Conservation (phyloP, 1,140 invertebrate genomes). For the Scaptomyza graminum region DNA sequence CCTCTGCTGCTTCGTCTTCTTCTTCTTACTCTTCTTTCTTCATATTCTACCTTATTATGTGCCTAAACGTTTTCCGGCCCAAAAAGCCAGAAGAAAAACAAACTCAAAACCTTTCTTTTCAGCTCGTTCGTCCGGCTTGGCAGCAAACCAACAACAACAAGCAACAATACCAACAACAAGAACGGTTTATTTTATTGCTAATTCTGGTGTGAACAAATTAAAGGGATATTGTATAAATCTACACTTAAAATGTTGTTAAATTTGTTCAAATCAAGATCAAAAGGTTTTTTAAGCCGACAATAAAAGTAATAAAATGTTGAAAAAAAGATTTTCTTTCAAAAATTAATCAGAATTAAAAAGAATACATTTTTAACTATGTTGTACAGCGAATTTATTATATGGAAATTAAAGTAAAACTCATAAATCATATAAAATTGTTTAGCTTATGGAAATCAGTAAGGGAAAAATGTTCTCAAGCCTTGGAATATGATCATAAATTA, state of each 20-base stretch:
- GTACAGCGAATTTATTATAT: no score
- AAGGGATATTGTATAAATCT: no score
- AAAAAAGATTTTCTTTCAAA: no score
- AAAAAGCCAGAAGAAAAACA: conserved; percentile 15
- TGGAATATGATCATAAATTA: conserved; percentile 6
- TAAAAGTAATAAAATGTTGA: no score
- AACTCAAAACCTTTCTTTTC: conserved; percentile 29
- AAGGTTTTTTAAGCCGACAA: no score
- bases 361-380: no score
- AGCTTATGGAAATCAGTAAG: neutral
- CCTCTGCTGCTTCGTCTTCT: no score
- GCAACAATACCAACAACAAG: conserved; percentile 1
- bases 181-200: conserved; percentile 24
- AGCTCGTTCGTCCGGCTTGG: conserved; percentile 67
- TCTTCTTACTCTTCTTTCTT: neutral
- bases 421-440: no score
- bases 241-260: no score
- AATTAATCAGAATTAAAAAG: no score
- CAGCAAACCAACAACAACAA: neutral
- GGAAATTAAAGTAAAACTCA: no score
- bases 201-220: conserved; percentile 1
- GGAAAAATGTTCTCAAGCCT: neutral
- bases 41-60: conserved; percentile 61
- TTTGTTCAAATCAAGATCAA: no score
- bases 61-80: conserved; percentile 73